Evolutionary conservation across 2,797 vertebrate species (phyloP), one percentile per base, ranked within the genome.

Genomic region (Sorex maritimensis): DNA sequence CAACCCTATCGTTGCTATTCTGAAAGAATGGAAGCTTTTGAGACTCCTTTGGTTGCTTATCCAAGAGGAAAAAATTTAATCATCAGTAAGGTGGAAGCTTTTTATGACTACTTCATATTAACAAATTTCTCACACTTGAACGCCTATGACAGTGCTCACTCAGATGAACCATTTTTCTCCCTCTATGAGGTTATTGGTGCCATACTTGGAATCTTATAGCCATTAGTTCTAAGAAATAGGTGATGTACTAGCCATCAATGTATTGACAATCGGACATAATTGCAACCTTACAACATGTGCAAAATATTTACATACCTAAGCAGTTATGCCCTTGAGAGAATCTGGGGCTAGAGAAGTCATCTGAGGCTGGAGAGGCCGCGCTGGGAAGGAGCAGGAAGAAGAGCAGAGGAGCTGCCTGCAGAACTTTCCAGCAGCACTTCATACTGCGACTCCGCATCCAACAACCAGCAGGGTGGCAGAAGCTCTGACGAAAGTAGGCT

Each of bases 291-390:
- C 14, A 21, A 84, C 67, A 41, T 13, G 67, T 2, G 63, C 26
- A 69, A 84, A 90, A 10, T 52, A 11, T 71, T 74, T 73, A 95
- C 96, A 0, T 96, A 97, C 97, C 97, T 87, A 95, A 0, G n/a
- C 97, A 97, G 26, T 0, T 4, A 6, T 85, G 73, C 9, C 77
- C 17, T 0, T 41, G 4, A 0, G 92, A 93, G 41, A 24, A 6
- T 10, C 65, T 55, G 34, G 30, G 6, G 34, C 41, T 13, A 1
- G 71, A 19, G 7, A 2, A 41, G 69, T 79, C 17, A 0, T 19
- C 11, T 1, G 30, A 17, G 34, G 23, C 61, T 46, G 34, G 26
- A 67, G 86, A 94, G 26, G 78, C 46, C 0, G 0, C 21, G 21
- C 69, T 34, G 24, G 30, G 34, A 17, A 69, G 26, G 0, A 85